A percentile compares a stretch with the other conserved stretches of the same genome.
phyloP scores from a whole-genome alignment of 2,113 vertebrate species.

The Catharus minimus region DNA sequence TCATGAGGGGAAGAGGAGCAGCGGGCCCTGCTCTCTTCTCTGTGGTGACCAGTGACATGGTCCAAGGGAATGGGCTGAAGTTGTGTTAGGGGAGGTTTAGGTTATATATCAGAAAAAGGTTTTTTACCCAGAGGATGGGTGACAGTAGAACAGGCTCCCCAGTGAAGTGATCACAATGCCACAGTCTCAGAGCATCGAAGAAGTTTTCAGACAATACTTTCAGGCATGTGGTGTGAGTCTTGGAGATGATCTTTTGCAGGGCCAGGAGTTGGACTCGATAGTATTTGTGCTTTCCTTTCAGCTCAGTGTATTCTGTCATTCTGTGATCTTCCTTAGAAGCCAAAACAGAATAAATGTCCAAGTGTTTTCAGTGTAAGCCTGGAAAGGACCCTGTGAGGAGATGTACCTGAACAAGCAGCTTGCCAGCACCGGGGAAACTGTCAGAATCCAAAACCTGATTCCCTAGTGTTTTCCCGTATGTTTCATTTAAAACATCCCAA shows the following conservation, averaged over 20 bases:
- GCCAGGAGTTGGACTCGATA: neutral
- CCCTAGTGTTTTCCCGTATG: fast-evolving
- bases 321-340: neutral
- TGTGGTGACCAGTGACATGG: neutral
- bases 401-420: neutral
- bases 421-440: neutral
- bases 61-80: neutral
- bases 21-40: neutral
- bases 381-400: fast-evolving
- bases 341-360: neutral
- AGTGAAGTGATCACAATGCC: neutral
- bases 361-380: neutral
- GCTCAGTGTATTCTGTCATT: neutral
- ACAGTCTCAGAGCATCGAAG: neutral
- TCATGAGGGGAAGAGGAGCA: neutral
- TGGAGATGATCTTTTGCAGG: neutral
- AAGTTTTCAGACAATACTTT: neutral
- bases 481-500: neutral
- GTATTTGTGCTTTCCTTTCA: neutral
- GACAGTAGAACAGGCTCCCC: neutral
- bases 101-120: neutral
- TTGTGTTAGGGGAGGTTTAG: neutral
- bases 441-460: neutral
- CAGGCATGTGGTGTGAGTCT: neutral
- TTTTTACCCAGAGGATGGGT: neutral